phyloP scores from a whole-genome alignment of 2,797 vertebrate genomes.

The Mus caroli region DNA sequence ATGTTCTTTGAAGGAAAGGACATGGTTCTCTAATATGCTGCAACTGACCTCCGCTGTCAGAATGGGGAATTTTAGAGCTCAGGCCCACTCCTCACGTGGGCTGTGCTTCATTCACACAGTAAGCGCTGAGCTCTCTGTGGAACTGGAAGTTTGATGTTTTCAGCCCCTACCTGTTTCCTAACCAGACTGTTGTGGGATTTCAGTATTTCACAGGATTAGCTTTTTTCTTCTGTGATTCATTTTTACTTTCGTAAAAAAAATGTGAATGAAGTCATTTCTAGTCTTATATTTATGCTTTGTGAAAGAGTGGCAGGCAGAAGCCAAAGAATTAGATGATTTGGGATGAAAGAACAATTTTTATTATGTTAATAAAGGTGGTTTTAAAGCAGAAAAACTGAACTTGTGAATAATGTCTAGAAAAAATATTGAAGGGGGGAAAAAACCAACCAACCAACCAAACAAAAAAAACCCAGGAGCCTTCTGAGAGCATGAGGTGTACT shows the following conservation, averaged over 20 bases:
- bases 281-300: neutral
- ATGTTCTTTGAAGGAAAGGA: neutral
- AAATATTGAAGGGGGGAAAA: neutral
- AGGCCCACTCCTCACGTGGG: neutral
- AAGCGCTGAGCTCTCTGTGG: neutral
- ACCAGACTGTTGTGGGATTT: neutral
- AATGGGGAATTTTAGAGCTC: neutral
- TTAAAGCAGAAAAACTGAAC: neutral
- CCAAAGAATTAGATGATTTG: neutral
- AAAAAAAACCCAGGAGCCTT: neutral
- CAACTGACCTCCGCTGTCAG: neutral
- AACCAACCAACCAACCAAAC: neutral
- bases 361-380: neutral
- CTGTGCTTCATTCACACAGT: neutral
- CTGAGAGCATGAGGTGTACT: neutral
- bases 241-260: neutral
- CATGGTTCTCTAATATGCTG: neutral
- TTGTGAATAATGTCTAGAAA: neutral
- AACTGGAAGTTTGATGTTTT: neutral
- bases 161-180: neutral
- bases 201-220: neutral
- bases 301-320: neutral
- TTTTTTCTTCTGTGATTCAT: neutral
- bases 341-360: neutral
- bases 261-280: neutral